Conservation (phyloP, 2,113 vertebrate species). For the Bothrops jararaca region DNA sequence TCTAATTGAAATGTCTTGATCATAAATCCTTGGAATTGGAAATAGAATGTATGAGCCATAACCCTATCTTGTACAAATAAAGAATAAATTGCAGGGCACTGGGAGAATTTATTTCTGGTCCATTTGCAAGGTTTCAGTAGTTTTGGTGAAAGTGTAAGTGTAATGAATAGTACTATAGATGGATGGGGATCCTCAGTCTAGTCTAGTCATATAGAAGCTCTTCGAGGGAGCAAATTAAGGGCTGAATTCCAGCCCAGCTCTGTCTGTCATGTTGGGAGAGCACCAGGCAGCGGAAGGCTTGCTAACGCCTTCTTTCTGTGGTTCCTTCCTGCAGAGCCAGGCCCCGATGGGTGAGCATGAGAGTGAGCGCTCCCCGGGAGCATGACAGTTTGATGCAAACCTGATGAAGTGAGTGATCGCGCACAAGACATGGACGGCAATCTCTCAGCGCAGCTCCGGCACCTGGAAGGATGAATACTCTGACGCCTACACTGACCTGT, state of each 20-base stretch:
- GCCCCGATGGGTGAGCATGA: constrained; percentile 70
- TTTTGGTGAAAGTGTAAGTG: not conserved
- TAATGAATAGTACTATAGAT: not conserved
- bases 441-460: constrained; percentile 74
- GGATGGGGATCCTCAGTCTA: not conserved
- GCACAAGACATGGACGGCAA: constrained; percentile 71
- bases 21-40: not conserved
- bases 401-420: constrained; percentile 90
- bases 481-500: constrained; percentile 86
- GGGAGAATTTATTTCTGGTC: not conserved
- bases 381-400: constrained; percentile 93
- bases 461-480: constrained; percentile 75
- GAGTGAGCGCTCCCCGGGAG: constrained; percentile 85
- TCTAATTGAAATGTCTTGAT: not conserved
- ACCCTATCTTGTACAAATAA: not conserved
- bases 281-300: not conserved
- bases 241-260: not conserved
- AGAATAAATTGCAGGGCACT: not conserved
- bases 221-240: not conserved
- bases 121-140: not conserved
- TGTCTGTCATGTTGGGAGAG: not conserved
- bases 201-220: not conserved
- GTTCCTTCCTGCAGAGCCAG: constrained; percentile 58
- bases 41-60: not conserved
- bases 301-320: no score